These are phyloP conservation scores for Borostomias antarcticus DNA, from an alignment of 2,797 vertebrate genomes.

Conservation along the genomic window DNA sequence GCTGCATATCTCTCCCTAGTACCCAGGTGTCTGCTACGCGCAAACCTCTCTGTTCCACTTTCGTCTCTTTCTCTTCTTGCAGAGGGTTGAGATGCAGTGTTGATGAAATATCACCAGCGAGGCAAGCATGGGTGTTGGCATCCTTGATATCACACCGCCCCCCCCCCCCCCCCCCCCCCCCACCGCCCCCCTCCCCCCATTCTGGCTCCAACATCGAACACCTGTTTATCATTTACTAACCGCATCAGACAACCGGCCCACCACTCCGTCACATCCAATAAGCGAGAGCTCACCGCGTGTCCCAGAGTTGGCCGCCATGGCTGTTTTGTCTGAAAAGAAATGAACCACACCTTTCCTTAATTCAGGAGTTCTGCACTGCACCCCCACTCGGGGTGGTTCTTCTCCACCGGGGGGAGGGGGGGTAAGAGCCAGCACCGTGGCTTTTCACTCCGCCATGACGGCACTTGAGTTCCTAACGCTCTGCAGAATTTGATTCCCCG, in stretches of 20 bases:
- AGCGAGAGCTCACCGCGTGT: conserved; percentile 10
- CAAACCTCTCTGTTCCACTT: too few species aligned
- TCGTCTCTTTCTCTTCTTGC: too few species aligned
- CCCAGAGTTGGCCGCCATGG: conserved; percentile 14
- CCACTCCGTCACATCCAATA: not conserved
- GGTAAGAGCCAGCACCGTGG: too few species aligned
- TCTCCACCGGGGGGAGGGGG: too few species aligned
- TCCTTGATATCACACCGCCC: not conserved
- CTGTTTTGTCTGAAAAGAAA: conserved; percentile 14
- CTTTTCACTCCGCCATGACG: too few species aligned
- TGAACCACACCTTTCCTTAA: conserved; percentile 40
- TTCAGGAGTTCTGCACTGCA: conserved; percentile 21
- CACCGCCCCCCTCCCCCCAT: not conserved
- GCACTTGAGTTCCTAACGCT: not conserved
- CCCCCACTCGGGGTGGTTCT: too few species aligned
- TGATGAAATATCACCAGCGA: too few species aligned
- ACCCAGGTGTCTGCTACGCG: too few species aligned
- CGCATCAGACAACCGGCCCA: not conserved
- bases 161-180: not conserved
- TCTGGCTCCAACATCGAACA: not conserved
- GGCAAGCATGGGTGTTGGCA: not conserved
- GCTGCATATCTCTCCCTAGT: too few species aligned
- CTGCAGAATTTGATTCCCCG: conserved; percentile 9
- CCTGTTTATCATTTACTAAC: conserved; percentile 10
- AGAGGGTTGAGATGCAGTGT: conserved; percentile 1